Conservation (phyloP, 2,797 vertebrate genomes). For the Pantherophis vulpinus region DNA sequence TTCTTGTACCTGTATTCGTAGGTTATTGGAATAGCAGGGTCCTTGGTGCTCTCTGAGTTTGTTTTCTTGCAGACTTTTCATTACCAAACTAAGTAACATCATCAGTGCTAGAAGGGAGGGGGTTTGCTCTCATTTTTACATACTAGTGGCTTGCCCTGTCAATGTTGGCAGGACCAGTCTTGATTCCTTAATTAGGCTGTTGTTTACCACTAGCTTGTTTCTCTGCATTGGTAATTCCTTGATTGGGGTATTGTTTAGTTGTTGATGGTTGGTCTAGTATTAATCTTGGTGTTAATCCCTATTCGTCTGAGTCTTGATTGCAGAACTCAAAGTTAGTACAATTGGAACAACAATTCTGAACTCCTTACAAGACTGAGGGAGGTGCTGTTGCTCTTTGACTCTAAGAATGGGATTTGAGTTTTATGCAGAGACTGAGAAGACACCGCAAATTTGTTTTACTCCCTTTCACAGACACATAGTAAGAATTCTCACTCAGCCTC, state of each 20-base stretch:
- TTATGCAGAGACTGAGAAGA: not conserved
- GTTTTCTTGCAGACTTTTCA: not conserved
- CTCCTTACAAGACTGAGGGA: not conserved
- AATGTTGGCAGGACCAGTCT: not conserved
- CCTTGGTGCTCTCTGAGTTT: not conserved
- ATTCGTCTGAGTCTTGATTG: not conserved
- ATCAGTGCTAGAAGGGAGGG: not conserved
- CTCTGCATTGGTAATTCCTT: not conserved
- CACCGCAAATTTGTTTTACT: not conserved
- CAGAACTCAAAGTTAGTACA: not conserved
- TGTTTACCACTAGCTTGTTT: not conserved
- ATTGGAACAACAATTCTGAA: not conserved
- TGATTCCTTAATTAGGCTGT: not conserved
- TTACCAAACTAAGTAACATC: not conserved
- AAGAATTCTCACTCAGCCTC: not conserved
- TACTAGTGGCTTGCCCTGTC: not conserved
- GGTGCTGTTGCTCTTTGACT: not conserved
- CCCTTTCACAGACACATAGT: not conserved
- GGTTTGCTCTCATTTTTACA: not conserved
- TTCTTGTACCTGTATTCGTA: not conserved
- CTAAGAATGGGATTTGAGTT: not conserved
- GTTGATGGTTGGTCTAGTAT: not conserved
- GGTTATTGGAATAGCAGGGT: not conserved
- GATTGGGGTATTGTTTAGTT: not conserved
- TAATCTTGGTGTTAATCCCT: not conserved